Base-by-base conservation (phyloP, 2,113 vertebrate species). In the Sphaerodactylus townsendi region DNA sequence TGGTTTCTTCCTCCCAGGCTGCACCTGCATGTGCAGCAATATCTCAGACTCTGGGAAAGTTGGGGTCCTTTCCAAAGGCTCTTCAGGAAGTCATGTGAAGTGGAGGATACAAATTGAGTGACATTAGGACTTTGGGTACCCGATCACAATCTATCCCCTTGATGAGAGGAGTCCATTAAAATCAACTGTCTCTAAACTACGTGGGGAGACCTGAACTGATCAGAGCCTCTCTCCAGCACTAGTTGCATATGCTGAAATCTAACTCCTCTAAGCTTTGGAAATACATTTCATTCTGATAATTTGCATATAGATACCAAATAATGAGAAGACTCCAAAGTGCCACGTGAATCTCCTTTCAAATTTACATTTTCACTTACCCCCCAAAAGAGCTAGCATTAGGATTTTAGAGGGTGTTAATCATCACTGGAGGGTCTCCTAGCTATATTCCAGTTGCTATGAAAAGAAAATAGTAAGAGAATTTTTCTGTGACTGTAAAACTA, bases 401-500 rank as follows among this genome's bases (percentile, higher is more conserved):
- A 89, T 85, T 86, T 50, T 85, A 77, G 56, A 73, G 77, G 62
- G 71, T 0, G 37, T 21, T 91, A 89, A 87, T 91, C 6, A 86
- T 81, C 81, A 3, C 71, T 83, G 83, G 82, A 71, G 77, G 81
- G 33, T 74, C 39, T 56, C 70, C 79, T 92, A 86, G 86, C 78
- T 85, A 89, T 72, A 87, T 81, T 84, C 37, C 28, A 87, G 79
- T 92, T 84, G 65, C 66, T 37, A 78, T 82, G 90, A 93, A 92
- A 88, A 9, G 15, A 90, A 90, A 89, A 48, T 23, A 59, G 77
- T 30, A 39, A 37, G 28, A 86, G 33, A 83, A n/a, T 82, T 0
- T 89, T 41, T 81, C 81, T 81, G 90, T 85, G 80, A 79, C 41
- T 62, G 28, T 66, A 64, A 90, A 86, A 70, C 37, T 84, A 68